Evolutionary conservation across 2,888 invertebrate genomes (phyloP), one percentile per base, ranked within the genome.

Genomic region (Ophonus ardosiacus): DNA sequence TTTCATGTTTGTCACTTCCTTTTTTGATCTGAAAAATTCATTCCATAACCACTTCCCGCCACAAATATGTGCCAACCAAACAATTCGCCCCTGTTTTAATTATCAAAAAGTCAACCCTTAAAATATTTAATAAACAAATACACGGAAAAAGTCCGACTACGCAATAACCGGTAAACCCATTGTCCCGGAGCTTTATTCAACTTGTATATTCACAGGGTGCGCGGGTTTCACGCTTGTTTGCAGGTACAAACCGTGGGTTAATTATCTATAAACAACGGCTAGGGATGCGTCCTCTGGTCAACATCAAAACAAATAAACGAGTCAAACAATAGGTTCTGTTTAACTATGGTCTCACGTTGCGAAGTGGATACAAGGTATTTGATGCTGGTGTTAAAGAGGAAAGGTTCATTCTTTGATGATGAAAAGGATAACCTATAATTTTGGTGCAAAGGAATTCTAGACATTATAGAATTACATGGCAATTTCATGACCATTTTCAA

Each of bases 291-390:
- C 78, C 24, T 31, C 61, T 80, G 79, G 17, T 59, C 61, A 31
- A 80, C 79, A 80, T 80, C 40, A 80, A 38, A 15, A 59, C 61
- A 80, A 80, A 80, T 80, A 80, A 80, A 80, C 59, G 78, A 80
- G 79, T 80, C 61, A 61, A 80, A 80, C 61, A 80, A 59, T 80
- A 15, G 61, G 79, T 61, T 38, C 24, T 80, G 79, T 80, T 80
- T 80, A 59, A 61, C 59, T 59, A 61, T 24, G 38, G 68, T 18
- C 24, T 63, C 63, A 63, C 24, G 21, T 63, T 63, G 13, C 63
- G 18, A 2, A 18, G 21, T 21, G 63, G 43, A 10, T 51, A 51
- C 43, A 51, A 51, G 43, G 43, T 13, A 51, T 51, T 51, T 51
- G 43, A 51, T 51, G 13, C 43, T 51, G 43, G 31, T 13, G 43